Evolutionary conservation across 2,797 vertebrate genomes (phyloP), one percentile per base, ranked within the genome.

Genomic region (Pygocentrus nattereri): DNA sequence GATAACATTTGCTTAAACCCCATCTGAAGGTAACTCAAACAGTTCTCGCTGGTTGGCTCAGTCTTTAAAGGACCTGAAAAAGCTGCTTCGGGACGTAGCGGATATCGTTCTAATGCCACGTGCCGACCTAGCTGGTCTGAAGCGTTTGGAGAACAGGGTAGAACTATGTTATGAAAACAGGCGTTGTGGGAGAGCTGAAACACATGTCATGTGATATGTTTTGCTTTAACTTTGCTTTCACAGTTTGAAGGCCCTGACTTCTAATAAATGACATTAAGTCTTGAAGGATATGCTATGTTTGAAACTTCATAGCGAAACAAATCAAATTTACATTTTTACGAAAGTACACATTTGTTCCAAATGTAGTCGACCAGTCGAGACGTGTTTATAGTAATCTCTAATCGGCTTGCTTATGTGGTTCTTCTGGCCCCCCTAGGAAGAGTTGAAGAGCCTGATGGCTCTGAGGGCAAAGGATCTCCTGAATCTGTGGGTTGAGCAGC

Each of bases 1-100:
- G 62, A 84, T 59, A 81, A 78, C 81, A 83, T 84, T 85, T 84
- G 49, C 30, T 83, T 85, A 82, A 85, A 77, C 75, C 80, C 23
- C 38, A 30, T 81, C 68, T 64, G 47, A 50, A 80, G 71, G 77
- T 78, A 80, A 80, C 54, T 85, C 23, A 86, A 86, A 84, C 83
- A 86, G n/a, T 59, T 69, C 56, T 76, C 34, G 70, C 34, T 8
- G 67, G 27, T 74, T 25, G 21, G 21, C 71, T 47, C 5, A 18
- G 12, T 79, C 23, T 82, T 80, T 18, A 58, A 68, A 68, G 64
- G 31, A 25, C 56, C 25, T 11, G 27, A 49, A 74, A 19, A 62
- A 16, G 49, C 59, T 27, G 47, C 79, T 59, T 52, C 25, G 47
- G 50, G 52, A 61, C 54, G 25, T 30, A 25, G 38, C 12, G 41